A percentile compares a stretch with the other conserved stretches of the same genome.
These are phyloP conservation scores for Atlantisia rogersi DNA, from an alignment of 2,113 vertebrate species.

Conservation along the genomic window DNA sequence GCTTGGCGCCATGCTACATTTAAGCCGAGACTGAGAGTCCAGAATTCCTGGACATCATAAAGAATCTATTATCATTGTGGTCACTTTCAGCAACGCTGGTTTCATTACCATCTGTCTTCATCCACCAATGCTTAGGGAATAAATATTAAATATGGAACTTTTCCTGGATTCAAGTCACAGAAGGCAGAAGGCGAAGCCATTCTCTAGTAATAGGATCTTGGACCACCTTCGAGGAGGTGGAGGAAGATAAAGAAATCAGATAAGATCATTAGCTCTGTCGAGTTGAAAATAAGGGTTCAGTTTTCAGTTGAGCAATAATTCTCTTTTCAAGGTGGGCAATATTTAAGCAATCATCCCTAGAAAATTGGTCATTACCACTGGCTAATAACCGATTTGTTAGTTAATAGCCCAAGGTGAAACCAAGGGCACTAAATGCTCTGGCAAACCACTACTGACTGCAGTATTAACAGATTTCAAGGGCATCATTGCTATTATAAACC, in stretches of 20 bases:
- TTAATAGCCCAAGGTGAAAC: conserved; percentile 83
- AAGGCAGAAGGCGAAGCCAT: conserved; percentile 39
- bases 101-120: conserved; percentile 83
- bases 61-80: conserved; percentile 83
- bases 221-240: conserved; percentile 15
- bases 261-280: conserved; percentile 79
- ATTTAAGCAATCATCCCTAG: conserved; percentile 84
- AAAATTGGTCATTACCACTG: conserved; percentile 84
- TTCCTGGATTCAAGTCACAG: conserved; percentile 71
- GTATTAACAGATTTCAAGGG: conserved; percentile 79
- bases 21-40: conserved; percentile 77
- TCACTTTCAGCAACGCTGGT: conserved; percentile 80
- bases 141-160: conserved; percentile 80
- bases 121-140: conserved; percentile 74
- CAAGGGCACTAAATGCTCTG: conserved; percentile 75
- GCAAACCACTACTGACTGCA: conserved; percentile 65
- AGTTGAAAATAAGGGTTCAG: conserved; percentile 79
- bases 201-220: conserved; percentile 13
- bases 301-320: conserved; percentile 82
- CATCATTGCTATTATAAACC: conserved; percentile 78
- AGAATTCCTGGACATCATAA: conserved; percentile 83
- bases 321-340: conserved; percentile 81
- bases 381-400: conserved; percentile 84
- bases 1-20: conserved; percentile 77
- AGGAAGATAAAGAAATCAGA: conserved; percentile 52